Evolutionary conservation across 2,888 invertebrate species (phyloP).

Genomic region (Hypomecis atomaria): DNA sequence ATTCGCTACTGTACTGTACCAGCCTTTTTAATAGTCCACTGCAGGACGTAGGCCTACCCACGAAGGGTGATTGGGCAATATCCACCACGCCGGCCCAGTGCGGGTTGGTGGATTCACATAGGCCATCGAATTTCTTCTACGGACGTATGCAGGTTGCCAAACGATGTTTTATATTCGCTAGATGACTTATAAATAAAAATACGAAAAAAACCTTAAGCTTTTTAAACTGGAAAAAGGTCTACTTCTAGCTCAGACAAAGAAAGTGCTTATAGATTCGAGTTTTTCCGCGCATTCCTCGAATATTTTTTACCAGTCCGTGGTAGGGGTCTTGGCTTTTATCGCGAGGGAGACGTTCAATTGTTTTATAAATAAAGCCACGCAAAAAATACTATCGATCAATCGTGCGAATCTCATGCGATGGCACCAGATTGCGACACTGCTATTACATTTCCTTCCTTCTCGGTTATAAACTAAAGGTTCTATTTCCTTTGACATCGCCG

Average conservation of each 20-base stretch:
- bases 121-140: no score
- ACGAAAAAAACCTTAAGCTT: no score
- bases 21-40: no score
- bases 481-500: slow-evolving; percentile 46
- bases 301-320: slow-evolving; percentile 57
- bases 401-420: slow-evolving; percentile 82
- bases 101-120: no score
- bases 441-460: slow-evolving; percentile 50
- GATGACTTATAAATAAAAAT: no score
- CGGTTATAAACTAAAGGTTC: slow-evolving; percentile 28
- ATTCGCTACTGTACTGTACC: no score
- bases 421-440: slow-evolving; percentile 59
- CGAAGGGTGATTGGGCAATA: no score
- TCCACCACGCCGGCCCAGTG: no score
- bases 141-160: no score
- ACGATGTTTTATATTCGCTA: no score
- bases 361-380: slow-evolving; percentile 83
- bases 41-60: no score
- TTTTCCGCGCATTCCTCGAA: slow-evolving; percentile 44
- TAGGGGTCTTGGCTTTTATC: slow-evolving; percentile 76
- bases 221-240: slow-evolving; percentile 14
- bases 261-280: slow-evolving; percentile 25
- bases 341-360: slow-evolving; percentile 78
- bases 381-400: slow-evolving; percentile 85
- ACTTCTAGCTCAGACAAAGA: slow-evolving; percentile 10